A percentile compares a stretch with the other conserved stretches of the same genome.
phyloP scores from a whole-genome alignment of 2,888 invertebrate genomes.

The Tinea trinotella region DNA sequence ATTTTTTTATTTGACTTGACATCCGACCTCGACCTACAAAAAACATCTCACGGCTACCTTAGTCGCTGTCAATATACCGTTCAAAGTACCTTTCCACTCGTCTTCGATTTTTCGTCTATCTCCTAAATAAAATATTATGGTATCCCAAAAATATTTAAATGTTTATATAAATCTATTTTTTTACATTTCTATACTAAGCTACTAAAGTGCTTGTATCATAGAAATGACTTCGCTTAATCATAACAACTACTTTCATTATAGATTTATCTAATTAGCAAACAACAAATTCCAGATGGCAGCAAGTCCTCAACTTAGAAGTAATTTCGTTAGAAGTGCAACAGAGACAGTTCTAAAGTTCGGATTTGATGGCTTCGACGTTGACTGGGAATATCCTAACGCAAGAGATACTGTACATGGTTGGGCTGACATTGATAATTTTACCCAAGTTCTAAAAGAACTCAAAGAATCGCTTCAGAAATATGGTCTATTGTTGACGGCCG shows the following conservation, averaged over 20 bases:
- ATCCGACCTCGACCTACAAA: no score
- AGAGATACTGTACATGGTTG: slow-evolving; percentile 56
- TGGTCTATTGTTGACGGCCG: slow-evolving; percentile 70
- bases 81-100: no score
- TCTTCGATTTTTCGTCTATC: no score
- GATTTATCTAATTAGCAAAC: no score
- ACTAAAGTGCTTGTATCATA: no score
- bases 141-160: neutral
- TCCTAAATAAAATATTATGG: no score
- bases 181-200: no score
- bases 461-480: slow-evolving; percentile 63
- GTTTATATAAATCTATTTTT: neutral
- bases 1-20: no score
- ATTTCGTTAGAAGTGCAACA: slow-evolving; percentile 71
- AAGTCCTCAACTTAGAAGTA: slow-evolving; percentile 45
- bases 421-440: slow-evolving; percentile 66
- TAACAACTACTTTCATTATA: no score
- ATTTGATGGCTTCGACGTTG: slow-evolving; percentile 81
- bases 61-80: no score
- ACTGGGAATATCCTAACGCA: slow-evolving; percentile 81
- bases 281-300: slow-evolving; percentile 53
- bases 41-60: no score
- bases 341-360: slow-evolving; percentile 65
- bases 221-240: no score
- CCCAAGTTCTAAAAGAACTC: slow-evolving; percentile 67